Percentiles rank a stretch among this genome's conserved stretches.
Conservation (phyloP, 2,888 invertebrate genomes). For the Amphimallon solstitiale region DNA sequence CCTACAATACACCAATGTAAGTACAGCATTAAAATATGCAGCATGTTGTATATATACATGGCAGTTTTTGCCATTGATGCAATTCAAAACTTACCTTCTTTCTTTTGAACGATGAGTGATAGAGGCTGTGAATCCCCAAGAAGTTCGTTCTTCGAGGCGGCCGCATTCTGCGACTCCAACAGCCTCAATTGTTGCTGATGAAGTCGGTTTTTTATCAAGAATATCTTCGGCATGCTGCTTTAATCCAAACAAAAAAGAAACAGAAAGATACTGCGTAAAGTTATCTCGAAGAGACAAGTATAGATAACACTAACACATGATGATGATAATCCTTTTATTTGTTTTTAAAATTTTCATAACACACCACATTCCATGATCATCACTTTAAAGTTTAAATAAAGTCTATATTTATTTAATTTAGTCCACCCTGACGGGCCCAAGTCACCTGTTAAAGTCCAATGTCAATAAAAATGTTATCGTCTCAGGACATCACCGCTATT, state of each 20-base stretch:
- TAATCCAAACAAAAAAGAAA: conserved; percentile 11
- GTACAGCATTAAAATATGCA: neutral
- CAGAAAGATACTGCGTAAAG: conserved; percentile 1
- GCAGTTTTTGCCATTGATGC: too few species aligned
- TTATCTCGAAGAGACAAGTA: conserved; percentile 22
- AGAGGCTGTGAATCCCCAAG: conserved; percentile 69
- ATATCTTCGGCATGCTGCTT: conserved; percentile 88
- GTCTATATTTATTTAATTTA: conserved; percentile 1
- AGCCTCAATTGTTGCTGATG: conserved; percentile 90
- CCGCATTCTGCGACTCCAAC: conserved; percentile 83
- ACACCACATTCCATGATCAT: neutral
- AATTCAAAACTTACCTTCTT: conserved; percentile 58
- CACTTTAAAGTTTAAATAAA: too few species aligned
- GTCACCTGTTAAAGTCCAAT: neutral
- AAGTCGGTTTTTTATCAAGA: conserved; percentile 89
- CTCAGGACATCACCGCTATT: conserved; percentile 9
- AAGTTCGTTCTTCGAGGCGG: conserved; percentile 71
- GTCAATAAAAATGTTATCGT: neutral
- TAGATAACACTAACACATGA: conserved; percentile 30
- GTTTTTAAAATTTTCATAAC: neutral
- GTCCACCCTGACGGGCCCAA: neutral
- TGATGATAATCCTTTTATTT: neutral
- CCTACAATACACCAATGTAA: neutral
- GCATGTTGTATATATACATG: too few species aligned
- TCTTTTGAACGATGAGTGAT: conserved; percentile 68